Conservation (phyloP, 2,888 invertebrate genomes). For the Xylophagus ater region DNA sequence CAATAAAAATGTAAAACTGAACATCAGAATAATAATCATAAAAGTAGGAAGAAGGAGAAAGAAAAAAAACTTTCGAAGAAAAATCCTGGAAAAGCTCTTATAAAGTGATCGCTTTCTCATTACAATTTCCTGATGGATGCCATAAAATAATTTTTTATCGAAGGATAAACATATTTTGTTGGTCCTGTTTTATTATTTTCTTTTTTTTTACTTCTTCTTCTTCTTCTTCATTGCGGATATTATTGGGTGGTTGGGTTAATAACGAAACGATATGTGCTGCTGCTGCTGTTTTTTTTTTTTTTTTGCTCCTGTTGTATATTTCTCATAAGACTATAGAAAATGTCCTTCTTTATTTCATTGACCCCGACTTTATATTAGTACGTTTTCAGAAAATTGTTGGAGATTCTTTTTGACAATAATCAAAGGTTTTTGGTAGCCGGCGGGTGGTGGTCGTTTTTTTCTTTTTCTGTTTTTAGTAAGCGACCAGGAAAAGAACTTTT, state of each 20-base stretch:
- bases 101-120: slow-evolving; percentile 16
- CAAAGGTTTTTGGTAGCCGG: slow-evolving; percentile 1
- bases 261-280: slow-evolving; percentile 3
- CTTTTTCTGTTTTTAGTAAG: not conserved
- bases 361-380: too few relatives aligned
- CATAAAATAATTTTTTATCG: slow-evolving; percentile 17
- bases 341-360: too few relatives aligned
- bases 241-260: slow-evolving; percentile 6
- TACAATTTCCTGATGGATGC: slow-evolving; percentile 14
- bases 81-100: too few relatives aligned
- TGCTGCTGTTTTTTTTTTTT: slow-evolving; percentile 2
- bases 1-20: too few relatives aligned
- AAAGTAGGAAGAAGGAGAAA: too few relatives aligned
- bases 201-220: not conserved
- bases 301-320: not conserved
- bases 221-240: slow-evolving; percentile 2
- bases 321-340: too few relatives aligned
- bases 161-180: slow-evolving; percentile 8
- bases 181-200: not conserved
- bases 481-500: slow-evolving; percentile 8
- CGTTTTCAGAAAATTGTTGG: too few relatives aligned
- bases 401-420: too few relatives aligned
- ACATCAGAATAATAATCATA: too few relatives aligned
- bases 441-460: not conserved
- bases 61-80: too few relatives aligned